Evolutionary conservation across 2,888 invertebrate species (phyloP).

Genomic region (Crioceris asparagi): DNA sequence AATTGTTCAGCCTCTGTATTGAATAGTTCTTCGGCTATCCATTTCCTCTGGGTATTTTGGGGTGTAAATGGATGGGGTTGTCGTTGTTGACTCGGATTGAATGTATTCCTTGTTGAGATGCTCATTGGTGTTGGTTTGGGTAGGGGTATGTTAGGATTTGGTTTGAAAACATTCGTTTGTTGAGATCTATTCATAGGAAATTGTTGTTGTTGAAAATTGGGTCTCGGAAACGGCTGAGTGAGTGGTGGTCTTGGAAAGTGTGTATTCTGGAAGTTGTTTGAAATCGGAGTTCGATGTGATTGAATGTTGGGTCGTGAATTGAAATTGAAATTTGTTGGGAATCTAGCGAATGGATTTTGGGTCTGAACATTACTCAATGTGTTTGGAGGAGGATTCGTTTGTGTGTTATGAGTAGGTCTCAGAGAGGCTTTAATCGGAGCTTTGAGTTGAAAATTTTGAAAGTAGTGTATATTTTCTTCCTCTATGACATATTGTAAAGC

Average conservation of each 20-base stretch:
- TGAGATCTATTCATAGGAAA: neutral
- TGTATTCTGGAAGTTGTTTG: too few species aligned
- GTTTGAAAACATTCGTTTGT: conserved; percentile 4
- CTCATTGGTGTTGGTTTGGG: conserved; percentile 2
- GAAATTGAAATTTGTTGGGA: neutral
- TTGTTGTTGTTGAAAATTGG: too few species aligned
- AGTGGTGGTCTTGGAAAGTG: too few species aligned
- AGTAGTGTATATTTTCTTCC: conserved; percentile 6
- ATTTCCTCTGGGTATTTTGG: conserved; percentile 1
- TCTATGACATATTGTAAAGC: conserved; percentile 6
- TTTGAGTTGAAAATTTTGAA: conserved; percentile 1
- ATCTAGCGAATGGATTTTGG: too few species aligned
- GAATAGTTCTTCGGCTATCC: conserved; percentile 4
- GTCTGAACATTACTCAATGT: too few species aligned
- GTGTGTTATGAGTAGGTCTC: neutral
- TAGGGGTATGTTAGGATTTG: conserved; percentile 2
- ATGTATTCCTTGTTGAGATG: neutral
- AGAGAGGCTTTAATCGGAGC: neutral
- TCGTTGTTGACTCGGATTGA: too few species aligned
- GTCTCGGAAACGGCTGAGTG: neutral
- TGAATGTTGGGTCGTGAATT: too few species aligned
- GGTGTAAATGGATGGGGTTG: neutral
- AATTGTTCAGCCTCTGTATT: neutral
- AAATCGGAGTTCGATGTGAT: too few species aligned
- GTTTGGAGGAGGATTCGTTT: neutral